These are phyloP conservation scores for Serinus canaria DNA, from an alignment of 2,113 vertebrate genomes.

Conservation along the genomic window DNA sequence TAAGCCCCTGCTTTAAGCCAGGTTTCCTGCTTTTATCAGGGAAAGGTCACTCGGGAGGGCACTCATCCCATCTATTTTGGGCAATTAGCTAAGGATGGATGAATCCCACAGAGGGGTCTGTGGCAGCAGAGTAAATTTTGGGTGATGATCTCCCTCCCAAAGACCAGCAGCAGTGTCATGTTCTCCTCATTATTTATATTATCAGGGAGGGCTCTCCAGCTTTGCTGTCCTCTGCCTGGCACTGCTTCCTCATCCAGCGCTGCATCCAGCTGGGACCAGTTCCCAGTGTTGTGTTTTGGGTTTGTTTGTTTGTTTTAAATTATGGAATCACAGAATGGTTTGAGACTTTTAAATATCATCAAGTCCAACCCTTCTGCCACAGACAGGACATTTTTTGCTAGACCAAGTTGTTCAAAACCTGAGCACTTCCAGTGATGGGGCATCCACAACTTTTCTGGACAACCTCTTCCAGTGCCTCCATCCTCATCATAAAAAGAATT, in stretches of 20 bases:
- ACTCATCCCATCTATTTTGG: not conserved
- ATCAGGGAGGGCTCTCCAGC: not conserved
- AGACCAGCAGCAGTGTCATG: not conserved
- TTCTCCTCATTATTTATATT: not conserved
- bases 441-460: not conserved
- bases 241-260: not conserved
- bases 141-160: not conserved
- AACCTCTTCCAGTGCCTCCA: not conserved
- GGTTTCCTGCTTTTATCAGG: constrained; percentile 29
- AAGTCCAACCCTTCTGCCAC: not conserved
- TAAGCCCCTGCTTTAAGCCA: constrained; percentile 26
- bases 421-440: not conserved
- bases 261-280: not conserved
- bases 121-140: not conserved
- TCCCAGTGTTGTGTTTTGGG: fast-evolving
- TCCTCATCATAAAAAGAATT: not conserved
- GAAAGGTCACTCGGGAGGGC: constrained; percentile 7
- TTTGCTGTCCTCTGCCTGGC: not conserved
- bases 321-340: not conserved
- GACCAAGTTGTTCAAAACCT: not conserved
- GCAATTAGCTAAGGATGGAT: not conserved
- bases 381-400: not conserved
- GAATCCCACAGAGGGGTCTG: not conserved
- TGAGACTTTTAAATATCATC: not conserved
- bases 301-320: not conserved